Conservation (phyloP, 2,888 invertebrate species). For the Augochlorella aurata region DNA sequence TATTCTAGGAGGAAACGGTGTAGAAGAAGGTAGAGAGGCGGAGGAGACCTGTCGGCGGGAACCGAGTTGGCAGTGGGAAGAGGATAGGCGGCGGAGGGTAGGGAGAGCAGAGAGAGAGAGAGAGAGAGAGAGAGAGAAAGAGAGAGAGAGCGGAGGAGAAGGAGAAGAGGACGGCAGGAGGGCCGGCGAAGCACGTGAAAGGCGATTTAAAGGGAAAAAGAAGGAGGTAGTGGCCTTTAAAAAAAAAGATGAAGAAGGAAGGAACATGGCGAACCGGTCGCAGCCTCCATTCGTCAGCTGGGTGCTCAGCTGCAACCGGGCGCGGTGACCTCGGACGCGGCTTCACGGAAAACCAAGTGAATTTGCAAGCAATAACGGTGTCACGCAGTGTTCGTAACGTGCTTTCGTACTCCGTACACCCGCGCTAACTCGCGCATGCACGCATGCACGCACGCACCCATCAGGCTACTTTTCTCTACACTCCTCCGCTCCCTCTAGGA, state of each 20-base stretch:
- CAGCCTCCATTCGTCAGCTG: slow-evolving; percentile 78
- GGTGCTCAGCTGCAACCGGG: slow-evolving; percentile 77
- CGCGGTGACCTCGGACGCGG: slow-evolving; percentile 70
- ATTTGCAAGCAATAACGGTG: slow-evolving; percentile 68
- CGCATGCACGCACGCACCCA: neutral
- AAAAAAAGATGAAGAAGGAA: slow-evolving; percentile 50
- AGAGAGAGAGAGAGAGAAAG: slow-evolving; percentile 25
- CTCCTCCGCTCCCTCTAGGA: neutral
- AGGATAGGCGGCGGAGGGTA: neutral
- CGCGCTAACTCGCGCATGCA: neutral
- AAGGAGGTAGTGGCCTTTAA: slow-evolving; percentile 60
- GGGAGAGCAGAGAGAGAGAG: neutral
- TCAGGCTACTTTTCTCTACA: neutral
- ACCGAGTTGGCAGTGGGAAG: neutral
- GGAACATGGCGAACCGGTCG: slow-evolving; percentile 70
- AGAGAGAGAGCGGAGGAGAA: slow-evolving; percentile 20
- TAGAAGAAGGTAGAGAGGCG: slow-evolving; percentile 31
- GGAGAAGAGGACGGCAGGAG: slow-evolving; percentile 43
- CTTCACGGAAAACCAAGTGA: slow-evolving; percentile 70
- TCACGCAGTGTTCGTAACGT: slow-evolving; percentile 15
- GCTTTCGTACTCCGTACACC: slow-evolving; percentile 2
- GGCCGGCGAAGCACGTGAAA: slow-evolving; percentile 72
- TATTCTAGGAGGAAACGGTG: slow-evolving; percentile 64
- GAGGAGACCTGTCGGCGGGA: neutral
- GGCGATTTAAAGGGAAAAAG: slow-evolving; percentile 69